Evolutionary conservation across 2,888 invertebrate genomes (phyloP), one percentile per base, ranked within the genome.

Genomic region (Diaprepes abbreviatus): DNA sequence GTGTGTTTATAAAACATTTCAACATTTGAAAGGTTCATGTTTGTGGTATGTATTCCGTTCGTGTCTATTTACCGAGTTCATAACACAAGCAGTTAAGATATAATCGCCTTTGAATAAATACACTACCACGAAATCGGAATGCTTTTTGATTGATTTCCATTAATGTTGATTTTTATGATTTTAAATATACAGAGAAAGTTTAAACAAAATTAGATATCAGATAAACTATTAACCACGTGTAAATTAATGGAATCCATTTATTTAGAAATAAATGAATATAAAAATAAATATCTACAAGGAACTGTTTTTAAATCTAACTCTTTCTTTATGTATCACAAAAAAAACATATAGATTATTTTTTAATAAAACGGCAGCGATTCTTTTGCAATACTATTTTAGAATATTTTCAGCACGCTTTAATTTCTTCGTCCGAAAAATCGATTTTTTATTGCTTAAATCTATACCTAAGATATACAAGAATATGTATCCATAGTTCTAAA

Each of bases 1-100:
- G 77, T 76, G 69, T 82, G 82, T 83, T 83, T 83, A 83, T 82
- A 77, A 82, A 83, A 83, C 83, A 83, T 82, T 82, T 81, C 83
- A 81, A 77, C 77, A 77, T 80, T 79, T 78, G 80, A 80, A 80
- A 79, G 78, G 78, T 76, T 79, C 79, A 70, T 80, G 81, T 81
- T 81, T 80, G 81, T 81, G 80, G 80, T 81, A 81, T 80, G 81
- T 82, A 81, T 81, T 80, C 81, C 77, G 71, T 75, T 72, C 74
- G 74, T 78, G 79, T 81, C 79, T 82, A 81, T 82, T 82, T 81
- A 79, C 79, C 77, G 79, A 80, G 78, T 81, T 81, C 80, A 81
- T 81, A 81, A 80, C 80, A 81, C 77, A 71, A 77, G 75, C 75
- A 74, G 77, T 79, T 79, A 79, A 81, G 80, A 79, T 81, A 81